A percentile compares a stretch with the other conserved stretches of the same genome.
Evolutionary conservation across 53 echinoderm and acorn worm species (phyloP).

Genomic region (Apostichopus leukothele): DNA sequence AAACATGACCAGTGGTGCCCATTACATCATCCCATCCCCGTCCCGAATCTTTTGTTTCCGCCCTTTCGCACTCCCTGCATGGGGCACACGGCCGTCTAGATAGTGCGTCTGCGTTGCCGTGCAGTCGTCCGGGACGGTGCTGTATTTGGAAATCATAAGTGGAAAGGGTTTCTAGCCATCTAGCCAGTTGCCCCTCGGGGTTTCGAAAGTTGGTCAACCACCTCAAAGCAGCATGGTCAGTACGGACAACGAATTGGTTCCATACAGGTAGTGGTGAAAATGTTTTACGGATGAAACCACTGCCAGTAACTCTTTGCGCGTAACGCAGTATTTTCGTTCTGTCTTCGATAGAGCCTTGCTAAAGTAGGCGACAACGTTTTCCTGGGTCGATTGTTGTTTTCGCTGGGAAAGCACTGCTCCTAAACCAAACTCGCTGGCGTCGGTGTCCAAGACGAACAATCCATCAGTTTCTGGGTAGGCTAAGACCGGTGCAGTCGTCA

Average conservation of each 20-base stretch:
- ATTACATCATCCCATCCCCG: neutral
- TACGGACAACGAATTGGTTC: conserved; percentile 33
- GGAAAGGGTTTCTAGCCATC: conserved; percentile 38
- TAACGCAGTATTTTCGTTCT: conserved; percentile 58
- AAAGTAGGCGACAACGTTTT: conserved; percentile 49
- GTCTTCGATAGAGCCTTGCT: conserved; percentile 47
- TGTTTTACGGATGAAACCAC: neutral
- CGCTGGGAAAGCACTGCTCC: conserved; percentile 58
- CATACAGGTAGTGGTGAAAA: conserved; percentile 57
- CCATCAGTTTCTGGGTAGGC: conserved; percentile 30
- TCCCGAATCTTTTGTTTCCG: neutral
- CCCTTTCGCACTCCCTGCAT: neutral
- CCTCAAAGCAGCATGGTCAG: conserved; percentile 49
- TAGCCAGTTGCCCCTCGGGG: conserved; percentile 44
- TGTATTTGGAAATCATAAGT: conserved; percentile 30
- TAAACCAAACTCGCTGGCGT: conserved; percentile 43
- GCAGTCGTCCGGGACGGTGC: conserved; percentile 13
- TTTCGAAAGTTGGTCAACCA: conserved; percentile 44
- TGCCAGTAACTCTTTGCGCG: conserved; percentile 53
- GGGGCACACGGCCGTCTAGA: conserved; percentile 31
- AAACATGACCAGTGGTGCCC: no score
- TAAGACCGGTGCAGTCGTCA: conserved; percentile 26
- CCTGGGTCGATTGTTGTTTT: conserved; percentile 47
- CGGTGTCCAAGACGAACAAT: conserved; percentile 49
- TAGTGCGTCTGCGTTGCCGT: neutral